Evolutionary conservation across 2,797 vertebrate species (phyloP).

Genomic region (Sphaeramia orbicularis): DNA sequence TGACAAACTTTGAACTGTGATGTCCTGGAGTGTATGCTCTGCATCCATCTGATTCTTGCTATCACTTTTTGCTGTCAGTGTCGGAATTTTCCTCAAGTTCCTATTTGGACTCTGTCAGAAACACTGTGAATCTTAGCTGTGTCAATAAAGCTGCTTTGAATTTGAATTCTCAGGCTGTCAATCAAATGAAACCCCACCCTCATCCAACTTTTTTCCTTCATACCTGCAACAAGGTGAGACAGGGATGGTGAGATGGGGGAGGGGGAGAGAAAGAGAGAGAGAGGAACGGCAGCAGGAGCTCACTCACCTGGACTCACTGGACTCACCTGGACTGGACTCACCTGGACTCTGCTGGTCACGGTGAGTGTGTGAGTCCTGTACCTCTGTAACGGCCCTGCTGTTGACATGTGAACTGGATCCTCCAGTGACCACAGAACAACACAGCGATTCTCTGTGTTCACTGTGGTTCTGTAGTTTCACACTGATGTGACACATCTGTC

Average conservation of each 20-base stretch:
- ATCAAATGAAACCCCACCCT: conserved; percentile 26
- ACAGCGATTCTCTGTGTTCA: too few species aligned
- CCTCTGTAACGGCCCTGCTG: not conserved
- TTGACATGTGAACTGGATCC: too few species aligned
- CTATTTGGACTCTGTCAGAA: too few species aligned
- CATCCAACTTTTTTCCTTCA: conserved; percentile 4
- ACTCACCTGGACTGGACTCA: too few species aligned
- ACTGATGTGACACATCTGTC: too few species aligned
- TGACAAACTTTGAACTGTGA: too few species aligned
- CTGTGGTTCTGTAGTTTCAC: too few species aligned
- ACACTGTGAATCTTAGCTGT: not conserved
- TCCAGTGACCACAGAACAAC: too few species aligned
- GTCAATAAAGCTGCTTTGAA: conserved; percentile 35
- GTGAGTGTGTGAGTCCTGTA: conserved; percentile 22
- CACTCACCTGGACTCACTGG: conserved; percentile 10
- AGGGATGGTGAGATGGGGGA: conserved; percentile 24
- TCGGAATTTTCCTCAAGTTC: too few species aligned
- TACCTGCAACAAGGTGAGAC: conserved; percentile 57
- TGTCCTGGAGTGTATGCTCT: too few species aligned
- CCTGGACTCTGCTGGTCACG: conserved; percentile 15
- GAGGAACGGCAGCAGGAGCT: conserved; percentile 10
- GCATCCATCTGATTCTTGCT: too few species aligned
- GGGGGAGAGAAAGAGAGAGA: conserved; percentile 41
- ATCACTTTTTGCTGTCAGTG: too few species aligned
- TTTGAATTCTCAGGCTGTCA: conserved; percentile 14